phyloP scores from a whole-genome alignment of 2,113 vertebrate genomes.

The Dromaius novaehollandiae region DNA sequence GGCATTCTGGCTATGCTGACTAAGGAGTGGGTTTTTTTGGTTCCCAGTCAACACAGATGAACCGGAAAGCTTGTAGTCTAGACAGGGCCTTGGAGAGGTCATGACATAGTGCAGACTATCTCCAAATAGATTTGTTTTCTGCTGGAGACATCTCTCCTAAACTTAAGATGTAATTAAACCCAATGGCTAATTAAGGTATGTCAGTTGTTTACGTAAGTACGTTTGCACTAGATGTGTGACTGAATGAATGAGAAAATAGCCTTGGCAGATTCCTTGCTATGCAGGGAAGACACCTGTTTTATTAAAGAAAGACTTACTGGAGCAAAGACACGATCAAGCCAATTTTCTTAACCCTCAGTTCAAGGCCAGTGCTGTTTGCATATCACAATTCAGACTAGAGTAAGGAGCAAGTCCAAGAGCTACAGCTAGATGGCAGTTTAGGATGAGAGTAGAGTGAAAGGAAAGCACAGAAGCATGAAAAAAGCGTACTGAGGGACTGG shows the following conservation, averaged over 20 bases:
- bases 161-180: neutral
- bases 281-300: rapidly evolving
- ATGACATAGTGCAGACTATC: neutral
- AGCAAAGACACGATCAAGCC: neutral
- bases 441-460: neutral
- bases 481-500: rapidly evolving
- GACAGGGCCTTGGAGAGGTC: neutral
- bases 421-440: conserved; percentile 27
- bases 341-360: rapidly evolving
- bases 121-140: neutral
- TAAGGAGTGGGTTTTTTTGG: neutral
- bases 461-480: rapidly evolving
- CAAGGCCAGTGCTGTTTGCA: neutral
- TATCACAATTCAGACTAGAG: rapidly evolving
- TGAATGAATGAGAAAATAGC: neutral
- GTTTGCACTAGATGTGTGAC: neutral
- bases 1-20: neutral
- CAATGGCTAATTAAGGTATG: neutral
- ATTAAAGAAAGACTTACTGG: rapidly evolving
- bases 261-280: neutral
- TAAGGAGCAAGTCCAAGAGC: neutral
- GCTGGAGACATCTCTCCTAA: neutral
- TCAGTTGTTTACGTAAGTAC: neutral
- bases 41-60: neutral
- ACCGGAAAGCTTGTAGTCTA: neutral